Evolutionary conservation across 2,113 vertebrate genomes (phyloP), one percentile per base, ranked within the genome.

Genomic region (Indri indri): DNA sequence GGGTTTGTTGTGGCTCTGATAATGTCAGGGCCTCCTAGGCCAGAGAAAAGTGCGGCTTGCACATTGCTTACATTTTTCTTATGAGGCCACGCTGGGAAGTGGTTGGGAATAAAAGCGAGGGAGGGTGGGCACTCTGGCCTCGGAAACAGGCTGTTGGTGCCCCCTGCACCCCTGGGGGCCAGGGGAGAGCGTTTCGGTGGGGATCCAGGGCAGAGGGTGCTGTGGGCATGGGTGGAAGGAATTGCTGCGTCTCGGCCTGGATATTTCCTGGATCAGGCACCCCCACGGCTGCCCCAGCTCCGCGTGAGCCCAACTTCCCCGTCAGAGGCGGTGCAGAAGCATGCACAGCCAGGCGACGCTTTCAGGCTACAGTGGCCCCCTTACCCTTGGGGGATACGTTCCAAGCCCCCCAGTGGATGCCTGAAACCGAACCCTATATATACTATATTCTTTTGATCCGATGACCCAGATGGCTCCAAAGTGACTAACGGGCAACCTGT

Each of bases 11-110:
- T 90, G 81, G 32, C 52, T 93, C 52, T 73, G 92, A 76, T 81
- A 73, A 90, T 37, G 74, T 77, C 87, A 76, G 87, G 86, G 87
- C 42, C 79, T 81, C 74, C 57, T 63, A 50, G 71, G 47, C 86
- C 66, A 40, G 83, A 77, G 88, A 66, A 86, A 40, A 77, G 14
- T 65, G 77, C 18, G 47, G 20, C 42, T 57, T 79, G 88, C 84
- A 77, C 65, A 88, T 90, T 91, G 92, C 50, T 97, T 91, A 88
- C 79, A 81, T 96, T 77, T 92, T 95, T 96, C 94, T 91, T 76
- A 32, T 18, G 71, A 86, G 45, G 81, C 80, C 30, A 73, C 52
- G 23, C 77, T 92, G 80, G 71, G 61, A 59, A 74, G 80, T 45
- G 50, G 34, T 37, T 84, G 59, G 61, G 90, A 91, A 85, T 77